These are phyloP conservation scores for Oryzias melastigma DNA, from an alignment of 2,113 vertebrate species.

Conservation along the genomic window DNA sequence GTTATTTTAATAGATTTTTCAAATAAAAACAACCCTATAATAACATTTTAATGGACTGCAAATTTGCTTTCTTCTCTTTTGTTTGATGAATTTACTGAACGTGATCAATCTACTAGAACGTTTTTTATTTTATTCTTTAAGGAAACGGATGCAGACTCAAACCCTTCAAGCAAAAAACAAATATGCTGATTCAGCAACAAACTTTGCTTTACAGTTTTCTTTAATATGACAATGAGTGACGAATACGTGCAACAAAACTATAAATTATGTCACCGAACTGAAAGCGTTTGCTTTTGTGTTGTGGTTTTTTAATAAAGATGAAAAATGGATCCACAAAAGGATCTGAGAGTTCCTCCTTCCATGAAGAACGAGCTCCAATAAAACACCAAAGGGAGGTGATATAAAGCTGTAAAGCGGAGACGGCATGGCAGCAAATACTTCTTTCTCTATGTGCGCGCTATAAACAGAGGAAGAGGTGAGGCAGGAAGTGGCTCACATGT, in stretches of 20 bases:
- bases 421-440: neutral
- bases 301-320: slow-evolving; percentile 16
- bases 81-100: too few relatives aligned
- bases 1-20: too few relatives aligned
- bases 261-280: slow-evolving; percentile 4
- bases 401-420: slow-evolving; percentile 30
- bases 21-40: too few relatives aligned
- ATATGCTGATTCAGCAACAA: neutral
- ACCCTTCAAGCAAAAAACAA: too few relatives aligned
- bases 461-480: slow-evolving; percentile 37
- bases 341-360: slow-evolving; percentile 9
- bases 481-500: slow-evolving; percentile 56
- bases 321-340: neutral
- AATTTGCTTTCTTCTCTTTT: too few relatives aligned
- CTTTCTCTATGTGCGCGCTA: slow-evolving; percentile 24
- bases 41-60: too few relatives aligned
- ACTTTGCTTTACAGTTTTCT: neutral
- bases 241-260: neutral
- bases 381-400: slow-evolving; percentile 28
- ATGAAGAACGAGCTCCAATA: slow-evolving; percentile 42
- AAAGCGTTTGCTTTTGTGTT: neutral
- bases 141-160: too few relatives aligned
- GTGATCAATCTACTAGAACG: too few relatives aligned
- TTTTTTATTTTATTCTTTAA: too few relatives aligned
- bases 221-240: neutral